phyloP scores from a whole-genome alignment of 2,888 invertebrate species.

The Temnothorax ravouxi region DNA sequence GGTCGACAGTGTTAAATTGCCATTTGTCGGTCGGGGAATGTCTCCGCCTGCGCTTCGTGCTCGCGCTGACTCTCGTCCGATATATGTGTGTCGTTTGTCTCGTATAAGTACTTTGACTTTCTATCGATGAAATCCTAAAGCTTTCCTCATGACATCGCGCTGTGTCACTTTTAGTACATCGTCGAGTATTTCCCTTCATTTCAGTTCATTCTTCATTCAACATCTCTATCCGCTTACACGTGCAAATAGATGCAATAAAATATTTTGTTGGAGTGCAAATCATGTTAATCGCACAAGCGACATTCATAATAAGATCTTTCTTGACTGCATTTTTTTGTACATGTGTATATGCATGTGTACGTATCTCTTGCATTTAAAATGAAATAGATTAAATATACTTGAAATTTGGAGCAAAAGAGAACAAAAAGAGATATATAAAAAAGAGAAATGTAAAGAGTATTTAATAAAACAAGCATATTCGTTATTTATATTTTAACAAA shows the following conservation, averaged over 20 bases:
- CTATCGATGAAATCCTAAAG: slow-evolving; percentile 16
- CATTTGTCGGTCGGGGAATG: slow-evolving; percentile 79
- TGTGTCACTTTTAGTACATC: background rate
- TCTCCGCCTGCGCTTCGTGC: slow-evolving; percentile 61
- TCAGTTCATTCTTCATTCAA: background rate
- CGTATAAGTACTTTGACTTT: slow-evolving; percentile 26
- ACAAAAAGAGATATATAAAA: background rate
- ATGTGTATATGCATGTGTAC: too few relatives aligned
- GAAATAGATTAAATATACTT: background rate
- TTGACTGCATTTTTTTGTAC: background rate
- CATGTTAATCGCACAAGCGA: background rate
- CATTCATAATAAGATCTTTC: background rate
- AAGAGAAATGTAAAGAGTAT: background rate
- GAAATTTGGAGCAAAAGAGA: background rate
- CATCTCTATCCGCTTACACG: background rate
- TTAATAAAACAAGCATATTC: background rate
- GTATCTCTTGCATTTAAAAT: background rate
- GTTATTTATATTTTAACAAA: background rate
- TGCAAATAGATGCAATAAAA: background rate
- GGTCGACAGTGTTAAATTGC: slow-evolving; percentile 81
- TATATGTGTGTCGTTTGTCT: slow-evolving; percentile 62
- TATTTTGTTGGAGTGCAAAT: background rate
- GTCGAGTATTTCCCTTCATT: background rate
- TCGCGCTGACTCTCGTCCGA: slow-evolving; percentile 68
- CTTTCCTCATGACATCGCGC: slow-evolving; percentile 5